These are phyloP conservation scores for Phortica magna DNA, from an alignment of 2,888 invertebrate species.

Conservation along the genomic window DNA sequence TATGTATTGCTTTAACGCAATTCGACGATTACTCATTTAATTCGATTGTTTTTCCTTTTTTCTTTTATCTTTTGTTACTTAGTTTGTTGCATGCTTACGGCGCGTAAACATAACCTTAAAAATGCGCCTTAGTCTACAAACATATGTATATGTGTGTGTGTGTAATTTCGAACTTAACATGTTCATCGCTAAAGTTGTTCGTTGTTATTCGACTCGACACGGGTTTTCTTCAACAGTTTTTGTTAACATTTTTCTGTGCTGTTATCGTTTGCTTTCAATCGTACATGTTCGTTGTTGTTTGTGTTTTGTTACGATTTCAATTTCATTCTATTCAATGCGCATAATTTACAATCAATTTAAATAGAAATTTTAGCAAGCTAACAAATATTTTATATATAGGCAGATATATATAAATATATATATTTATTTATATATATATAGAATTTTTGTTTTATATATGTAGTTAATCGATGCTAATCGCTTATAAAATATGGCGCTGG, in stretches of 20 bases:
- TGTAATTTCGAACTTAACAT: neutral
- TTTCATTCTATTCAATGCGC: slow-evolving; percentile 56
- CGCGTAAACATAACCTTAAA: neutral
- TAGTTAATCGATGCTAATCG: slow-evolving; percentile 17
- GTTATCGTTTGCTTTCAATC: slow-evolving; percentile 51
- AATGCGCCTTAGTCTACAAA: too few relatives aligned
- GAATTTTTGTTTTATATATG: neutral
- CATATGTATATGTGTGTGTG: too few relatives aligned
- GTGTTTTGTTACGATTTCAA: slow-evolving; percentile 60
- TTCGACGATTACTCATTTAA: neutral
- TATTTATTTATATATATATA: slow-evolving; percentile 42
- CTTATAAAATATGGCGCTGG: slow-evolving; percentile 43
- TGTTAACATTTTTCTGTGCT: neutral
- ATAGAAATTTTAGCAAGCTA: slow-evolving; percentile 18
- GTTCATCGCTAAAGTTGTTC: too few relatives aligned
- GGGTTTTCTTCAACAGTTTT: too few relatives aligned
- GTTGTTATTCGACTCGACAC: too few relatives aligned
- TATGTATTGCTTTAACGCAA: neutral
- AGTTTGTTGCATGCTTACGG: neutral
- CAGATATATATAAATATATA: slow-evolving; percentile 13
- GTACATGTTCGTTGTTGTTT: slow-evolving; percentile 61
- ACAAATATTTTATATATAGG: slow-evolving; percentile 29
- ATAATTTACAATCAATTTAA: slow-evolving; percentile 53
- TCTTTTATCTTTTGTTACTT: slow-evolving; percentile 2
- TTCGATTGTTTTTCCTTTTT: neutral